Base-by-base conservation (phyloP, 2,113 vertebrate genomes). In the Acrocephalus arundinaceus region DNA sequence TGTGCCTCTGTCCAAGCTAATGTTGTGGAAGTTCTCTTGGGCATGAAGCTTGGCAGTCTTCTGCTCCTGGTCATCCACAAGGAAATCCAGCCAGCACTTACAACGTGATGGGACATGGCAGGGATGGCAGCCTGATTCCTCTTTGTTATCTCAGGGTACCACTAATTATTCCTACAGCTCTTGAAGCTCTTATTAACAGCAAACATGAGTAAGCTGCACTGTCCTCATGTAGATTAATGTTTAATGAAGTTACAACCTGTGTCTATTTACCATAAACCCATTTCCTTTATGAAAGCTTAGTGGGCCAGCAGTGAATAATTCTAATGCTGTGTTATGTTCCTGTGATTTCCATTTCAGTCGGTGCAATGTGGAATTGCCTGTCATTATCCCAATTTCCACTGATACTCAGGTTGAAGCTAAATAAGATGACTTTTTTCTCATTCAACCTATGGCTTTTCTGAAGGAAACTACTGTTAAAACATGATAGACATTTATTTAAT, bases 291-390 rank as follows among this genome's bases (percentile, higher is more conserved):
- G 49, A 89, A 90, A 90, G 52, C 19, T 63, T 52, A 71, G 66
- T 16, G 54, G 67, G 46, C 13, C 68, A 85, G 52, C 15, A 80
- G 41, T 52, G 49, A 90, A 37, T 28, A 68, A 45, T 58, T 91
- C 91, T 43, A 43, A 79, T 35, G 23, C 10, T 61, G 33, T 58
- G 48, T 48, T 75, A 37, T 85, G 67, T 83, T 91, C 46, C 51
- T 35, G 82, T 59, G 15, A 89, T 91, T 94, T 95, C 27, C 30
- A 67, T 93, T 89, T 94, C 89, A 91, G 92, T 85, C 85, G 80
- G 30, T 83, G 78, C 54, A 92, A 46, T 33, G 45, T 65, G 49
- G 81, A 95, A 95, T 43, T 70, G 48, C 51, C 72, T 95, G 63
- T 80, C 51, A 73, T 89, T 83, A 81, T 67, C 75, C 9, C 12